These are phyloP conservation scores for Macrotus californicus DNA, from an alignment of 2,113 vertebrate genomes.

Conservation along the genomic window DNA sequence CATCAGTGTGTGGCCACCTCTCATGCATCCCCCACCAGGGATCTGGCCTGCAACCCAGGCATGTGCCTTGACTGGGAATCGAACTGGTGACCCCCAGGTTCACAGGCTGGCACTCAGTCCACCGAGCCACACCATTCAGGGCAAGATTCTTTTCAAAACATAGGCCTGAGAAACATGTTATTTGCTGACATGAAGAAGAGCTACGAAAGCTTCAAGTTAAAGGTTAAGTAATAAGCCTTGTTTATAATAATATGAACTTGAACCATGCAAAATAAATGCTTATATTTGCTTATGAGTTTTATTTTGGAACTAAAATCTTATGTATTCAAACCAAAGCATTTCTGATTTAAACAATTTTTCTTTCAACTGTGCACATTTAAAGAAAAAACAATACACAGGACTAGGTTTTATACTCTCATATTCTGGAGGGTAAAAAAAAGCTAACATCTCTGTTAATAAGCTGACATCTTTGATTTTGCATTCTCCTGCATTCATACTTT, in stretches of 20 bases:
- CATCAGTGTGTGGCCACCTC: no score
- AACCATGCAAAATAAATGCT: not conserved
- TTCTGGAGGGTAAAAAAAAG: not conserved
- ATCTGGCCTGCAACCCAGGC: no score
- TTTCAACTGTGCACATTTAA: not conserved
- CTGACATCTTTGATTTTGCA: not conserved
- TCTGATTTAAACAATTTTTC: not conserved
- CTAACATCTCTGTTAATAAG: no score
- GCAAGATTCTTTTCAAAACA: not conserved
- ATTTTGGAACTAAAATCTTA: slow-evolving; percentile 24
- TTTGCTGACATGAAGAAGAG: not conserved
- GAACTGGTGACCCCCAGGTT: no score
- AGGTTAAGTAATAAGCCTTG: not conserved
- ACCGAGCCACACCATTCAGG: no score
- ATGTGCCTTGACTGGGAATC: no score
- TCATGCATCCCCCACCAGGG: no score
- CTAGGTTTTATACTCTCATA: not conserved
- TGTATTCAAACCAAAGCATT: not conserved
- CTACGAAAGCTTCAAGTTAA: not conserved
- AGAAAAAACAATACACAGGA: not conserved
- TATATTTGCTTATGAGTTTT: slow-evolving; percentile 10
- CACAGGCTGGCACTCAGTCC: no score
- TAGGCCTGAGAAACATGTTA: not conserved
- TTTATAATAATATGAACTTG: not conserved
- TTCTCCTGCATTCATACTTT: not conserved